Percentiles rank a stretch among this genome's conserved stretches.
phyloP scores from a whole-genome alignment of 37 sponge, comb jelly and placozoan species.

The Eunapius fragilis region DNA sequence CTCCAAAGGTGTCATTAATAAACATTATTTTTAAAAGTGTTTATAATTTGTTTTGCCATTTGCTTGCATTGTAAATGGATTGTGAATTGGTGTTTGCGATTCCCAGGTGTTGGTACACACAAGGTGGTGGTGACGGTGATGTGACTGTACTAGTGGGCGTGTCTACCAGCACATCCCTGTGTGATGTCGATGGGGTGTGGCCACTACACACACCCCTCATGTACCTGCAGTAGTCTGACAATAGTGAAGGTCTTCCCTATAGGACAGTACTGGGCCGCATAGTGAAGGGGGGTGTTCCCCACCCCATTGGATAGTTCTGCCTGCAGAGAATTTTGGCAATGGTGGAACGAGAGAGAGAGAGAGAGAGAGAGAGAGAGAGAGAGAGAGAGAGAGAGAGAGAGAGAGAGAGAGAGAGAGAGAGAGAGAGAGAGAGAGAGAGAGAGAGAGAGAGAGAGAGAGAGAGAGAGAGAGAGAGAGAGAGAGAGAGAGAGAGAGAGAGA shows the following conservation, averaged over 20 bases:
- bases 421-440: conserved; percentile 48
- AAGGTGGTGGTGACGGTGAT: too few relatives aligned
- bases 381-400: not conserved
- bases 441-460: conserved; percentile 48
- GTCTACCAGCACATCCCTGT: too few relatives aligned
- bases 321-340: too few relatives aligned
- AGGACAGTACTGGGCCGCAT: conserved; percentile 76
- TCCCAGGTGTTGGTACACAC: too few relatives aligned
- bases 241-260: conserved; percentile 79
- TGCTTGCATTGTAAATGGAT: too few relatives aligned
- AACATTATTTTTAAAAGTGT: too few relatives aligned
- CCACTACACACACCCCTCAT: not conserved
- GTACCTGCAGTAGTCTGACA: conserved; percentile 72
- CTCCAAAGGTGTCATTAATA: too few relatives aligned
- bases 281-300: conserved; percentile 86
- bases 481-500: conserved; percentile 45
- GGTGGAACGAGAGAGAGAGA: not conserved
- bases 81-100: too few relatives aligned
- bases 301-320: conserved; percentile 37
- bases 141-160: too few relatives aligned
- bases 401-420: conserved; percentile 39
- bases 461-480: conserved; percentile 48
- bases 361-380: not conserved
- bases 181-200: not conserved
- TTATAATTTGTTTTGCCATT: too few relatives aligned